Evolutionary conservation across 2,888 invertebrate genomes (phyloP), one percentile per base, ranked within the genome.

Genomic region (Lordiphosa fenestrarum): DNA sequence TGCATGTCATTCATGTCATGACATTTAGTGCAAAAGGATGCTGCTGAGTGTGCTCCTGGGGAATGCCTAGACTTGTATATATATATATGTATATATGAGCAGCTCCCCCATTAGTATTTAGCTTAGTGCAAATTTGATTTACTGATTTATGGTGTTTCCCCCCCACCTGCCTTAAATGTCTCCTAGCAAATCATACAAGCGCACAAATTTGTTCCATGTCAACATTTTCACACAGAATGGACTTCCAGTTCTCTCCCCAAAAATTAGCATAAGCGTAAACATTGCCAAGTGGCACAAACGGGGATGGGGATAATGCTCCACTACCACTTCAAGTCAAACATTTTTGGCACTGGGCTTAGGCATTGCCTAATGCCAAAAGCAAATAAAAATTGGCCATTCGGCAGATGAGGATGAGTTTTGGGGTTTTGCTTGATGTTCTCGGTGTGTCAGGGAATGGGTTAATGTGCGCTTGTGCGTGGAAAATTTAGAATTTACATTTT

Each of bases 201-300:
- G 10, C 63, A 66, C 49, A 65, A 65, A 49, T 53, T 60, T 61
- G 66, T 64, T 69, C 66, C 71, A 71, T 63, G 62, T 62, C 62
- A 63, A 61, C 54, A 62, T 54, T 58, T 21, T 49, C 54, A 39
- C 21, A 38, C 62, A 61, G 42, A 47, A 48, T 44, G 36, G 38
- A 37, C 25, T 33, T 35, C 36, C 53, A 46, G 36, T 53, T 49
- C 38, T 60, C 59, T 44, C 36, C 52, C 56, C 69, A 49, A 66
- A 82, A 82, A 82, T 80, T 80, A 80, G 83, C 78, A 80, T 80
- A 78, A 77, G 71, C 73, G 67, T 77, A 69, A 78, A 82, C 82
- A 78, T 77, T 66, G 66, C 55, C 57, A 69, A 73, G 61, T 69
- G 64, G 41, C 13, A 13, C 13, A 2, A 1, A 30, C 2, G 30